Base-by-base conservation (phyloP, 2,888 invertebrate species). In the Lathronympha strigana region DNA sequence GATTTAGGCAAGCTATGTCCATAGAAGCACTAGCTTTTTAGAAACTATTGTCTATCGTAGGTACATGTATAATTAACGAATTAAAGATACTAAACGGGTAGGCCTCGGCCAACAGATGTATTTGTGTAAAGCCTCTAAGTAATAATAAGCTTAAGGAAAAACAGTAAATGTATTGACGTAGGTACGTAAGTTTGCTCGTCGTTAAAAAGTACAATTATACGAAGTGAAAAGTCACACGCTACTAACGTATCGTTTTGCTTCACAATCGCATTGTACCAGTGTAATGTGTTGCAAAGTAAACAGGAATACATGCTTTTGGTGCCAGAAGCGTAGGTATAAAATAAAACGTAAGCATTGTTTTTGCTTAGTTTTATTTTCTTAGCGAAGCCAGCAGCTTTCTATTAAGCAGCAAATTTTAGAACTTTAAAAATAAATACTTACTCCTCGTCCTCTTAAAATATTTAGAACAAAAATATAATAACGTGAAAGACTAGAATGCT, bases 1-100 rank as follows among this genome's bases (percentile, higher is more conserved):
- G 61, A 40, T 67, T 57, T 67, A 62, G 43, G 43, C 49, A 50
- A 33, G 17, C 49, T 62, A 53, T 11, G 40, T 31, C 13, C 45
- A 43, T 31, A 53, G 40, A 33, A n/a, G n/a, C 4, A 31, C 47
- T 60, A 66, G 38, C n/a, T 45, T n/a, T 54, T 28, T 47, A 47
- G 33, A 47, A 45, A 47, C 58, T 45, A 21, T 43, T 57, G 31
- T 31, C 19, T 17, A 19, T n/a, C 17, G 15, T 40, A 9, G 17
- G 1, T 40, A 5, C 15, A 3, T 43, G 19, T 13, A 8, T 3
- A 19, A 43, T 43, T 2, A 6, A 21, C 13, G 6, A 9, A 43
- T 1, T n/a, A 38, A 5, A 13, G n/a, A 1, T 13, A 38, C 38
- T n/a, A n/a, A 38, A 43, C 43, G 0, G 40, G 2, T 19, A 19